Evolutionary conservation across 1,140 invertebrate species (phyloP), one percentile per base, ranked within the genome.

Genomic region (Drosophila parvula): DNA sequence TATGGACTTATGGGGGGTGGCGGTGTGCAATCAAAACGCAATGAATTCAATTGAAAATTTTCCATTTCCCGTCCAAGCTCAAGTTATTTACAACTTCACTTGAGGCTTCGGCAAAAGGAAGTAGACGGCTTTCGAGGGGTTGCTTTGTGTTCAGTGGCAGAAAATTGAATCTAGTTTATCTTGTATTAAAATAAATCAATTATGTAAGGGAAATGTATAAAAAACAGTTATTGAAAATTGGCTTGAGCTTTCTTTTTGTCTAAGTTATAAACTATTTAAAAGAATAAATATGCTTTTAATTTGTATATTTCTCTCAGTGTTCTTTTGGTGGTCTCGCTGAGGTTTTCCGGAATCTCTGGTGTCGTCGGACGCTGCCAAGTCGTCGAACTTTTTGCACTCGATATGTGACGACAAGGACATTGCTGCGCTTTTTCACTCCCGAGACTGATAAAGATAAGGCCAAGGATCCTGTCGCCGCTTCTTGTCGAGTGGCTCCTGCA

Each of bases 371-470:
- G 38, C 62, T 70, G 69, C 73, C 63, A 80, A 81, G 76, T 79
- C 82, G 79, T 86, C 82, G 82, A 85, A 85, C 82, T 86, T 86
- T 74, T 81, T 79, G 67, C 79, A 77, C 73, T 79, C 80, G 84
- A 86, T 86, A 89, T 86, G 79, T 86, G 82, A 67, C 56, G 63
- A 69, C 63, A 69, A 69, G 59, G 67, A 65, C 67, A 67, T 81
- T 32, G 77, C 73, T 89, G 79, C 80, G 79, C 84, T 89, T 89
- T 86, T 89, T 63, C 57, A 60, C 64, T 62, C 43, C 65, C 67
- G 65, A 74, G 78, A 82, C 83, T 86, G 83, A 88, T 88, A 89
- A 80, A 88, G 83, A 88, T 88, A 88, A 88, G 83, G 78, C 77
- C 79, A 88, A 89, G 79, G 77, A 89, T 83, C 76, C 68, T 71